Evolutionary conservation across 2,888 invertebrate genomes (phyloP).

Genomic region (Eilema depressum): DNA sequence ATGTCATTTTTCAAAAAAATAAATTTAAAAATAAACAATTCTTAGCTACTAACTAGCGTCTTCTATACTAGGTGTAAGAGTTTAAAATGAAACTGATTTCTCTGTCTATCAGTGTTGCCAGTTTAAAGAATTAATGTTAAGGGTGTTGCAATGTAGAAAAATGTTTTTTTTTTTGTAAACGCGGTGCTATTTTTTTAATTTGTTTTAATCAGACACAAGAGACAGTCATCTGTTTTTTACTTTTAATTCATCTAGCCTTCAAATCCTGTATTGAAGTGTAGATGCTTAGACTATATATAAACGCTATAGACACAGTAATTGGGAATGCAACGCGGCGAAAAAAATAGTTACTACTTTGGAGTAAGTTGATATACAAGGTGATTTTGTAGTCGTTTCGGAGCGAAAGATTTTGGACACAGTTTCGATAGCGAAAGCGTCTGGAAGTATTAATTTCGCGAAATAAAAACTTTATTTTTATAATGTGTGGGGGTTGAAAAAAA

Average conservation of each 20-base stretch:
- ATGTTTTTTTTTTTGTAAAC: conserved; percentile 45
- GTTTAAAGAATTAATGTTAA: conserved; percentile 43
- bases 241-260: not conserved
- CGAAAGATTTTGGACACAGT: too few relatives aligned
- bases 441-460: too few relatives aligned
- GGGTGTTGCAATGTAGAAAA: conserved; percentile 63
- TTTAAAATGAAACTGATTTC: conserved; percentile 38
- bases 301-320: too few relatives aligned
- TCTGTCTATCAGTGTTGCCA: conserved; percentile 49
- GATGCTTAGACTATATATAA: too few relatives aligned
- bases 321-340: too few relatives aligned
- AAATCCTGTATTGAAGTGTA: not conserved
- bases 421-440: too few relatives aligned
- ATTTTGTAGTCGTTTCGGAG: too few relatives aligned
- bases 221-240: not conserved
- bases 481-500: too few relatives aligned
- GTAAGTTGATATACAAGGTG: too few relatives aligned
- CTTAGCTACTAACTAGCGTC: conserved; percentile 39
- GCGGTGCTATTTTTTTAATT: conserved; percentile 54
- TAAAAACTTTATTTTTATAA: too few relatives aligned
- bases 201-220: conserved; percentile 17
- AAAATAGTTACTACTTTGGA: too few relatives aligned
- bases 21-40: conserved; percentile 38
- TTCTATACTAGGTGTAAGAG: conserved; percentile 50
- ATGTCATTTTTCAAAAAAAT: conserved; percentile 57